These are phyloP conservation scores for Gila orcuttii DNA, from an alignment of 2,113 vertebrate species.

Conservation along the genomic window DNA sequence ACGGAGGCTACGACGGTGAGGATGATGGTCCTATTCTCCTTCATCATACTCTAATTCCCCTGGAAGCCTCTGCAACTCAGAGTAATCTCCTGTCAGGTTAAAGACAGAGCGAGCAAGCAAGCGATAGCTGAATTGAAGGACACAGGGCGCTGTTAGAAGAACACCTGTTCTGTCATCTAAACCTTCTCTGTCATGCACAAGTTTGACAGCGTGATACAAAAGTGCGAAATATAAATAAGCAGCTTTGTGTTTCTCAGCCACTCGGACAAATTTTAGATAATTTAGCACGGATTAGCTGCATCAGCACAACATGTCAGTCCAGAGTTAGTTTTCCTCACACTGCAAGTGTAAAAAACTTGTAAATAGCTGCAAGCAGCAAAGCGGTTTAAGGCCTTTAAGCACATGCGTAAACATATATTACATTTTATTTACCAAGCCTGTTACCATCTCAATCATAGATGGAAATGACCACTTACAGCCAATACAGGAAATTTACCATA, in stretches of 20 bases:
- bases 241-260: background rate
- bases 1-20: background rate
- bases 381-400: no score
- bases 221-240: background rate
- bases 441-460: no score
- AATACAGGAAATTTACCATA: no score
- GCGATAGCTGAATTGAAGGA: background rate
- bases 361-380: no score
- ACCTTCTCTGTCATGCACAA: slow-evolving; percentile 23
- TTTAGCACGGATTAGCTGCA: background rate
- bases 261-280: background rate
- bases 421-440: no score
- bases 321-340: background rate
- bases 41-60: slow-evolving; percentile 15
- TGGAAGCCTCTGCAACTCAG: slow-evolving; percentile 13
- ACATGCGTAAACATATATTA: no score
- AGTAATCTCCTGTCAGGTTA: slow-evolving; percentile 43
- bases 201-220: background rate
- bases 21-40: slow-evolving; percentile 25
- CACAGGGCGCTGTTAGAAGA: background rate
- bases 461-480: no score
- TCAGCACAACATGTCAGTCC: background rate
- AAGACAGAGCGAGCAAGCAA: background rate
- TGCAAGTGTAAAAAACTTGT: background rate
- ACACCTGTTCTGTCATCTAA: slow-evolving; percentile 27